A percentile compares a stretch with the other conserved stretches of the same genome.
Evolutionary conservation across 2,797 vertebrate genomes (phyloP).

Genomic region (Acomys russatus): DNA sequence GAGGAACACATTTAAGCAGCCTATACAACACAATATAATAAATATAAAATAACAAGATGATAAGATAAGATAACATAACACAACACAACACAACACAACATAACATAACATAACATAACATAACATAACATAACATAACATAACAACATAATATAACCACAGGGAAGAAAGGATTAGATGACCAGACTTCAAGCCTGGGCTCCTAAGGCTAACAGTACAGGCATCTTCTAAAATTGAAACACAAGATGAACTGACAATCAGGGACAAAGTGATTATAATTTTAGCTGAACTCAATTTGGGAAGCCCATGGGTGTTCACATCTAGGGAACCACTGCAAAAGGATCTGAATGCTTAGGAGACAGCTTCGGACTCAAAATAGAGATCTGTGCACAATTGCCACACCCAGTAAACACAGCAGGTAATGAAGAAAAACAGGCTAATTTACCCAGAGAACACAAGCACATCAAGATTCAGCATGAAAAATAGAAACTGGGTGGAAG

Average conservation of each 20-base stretch:
- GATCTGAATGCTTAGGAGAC: constrained; percentile 61
- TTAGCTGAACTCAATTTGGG: constrained; percentile 59
- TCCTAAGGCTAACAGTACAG: not conserved
- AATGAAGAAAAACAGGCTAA: constrained; percentile 42
- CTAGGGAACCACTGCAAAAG: constrained; percentile 59
- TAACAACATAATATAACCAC: not conserved
- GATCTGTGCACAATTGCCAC: constrained; percentile 64
- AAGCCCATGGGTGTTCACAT: constrained; percentile 31
- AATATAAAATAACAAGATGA: not conserved
- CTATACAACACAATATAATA: not conserved
- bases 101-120: not conserved
- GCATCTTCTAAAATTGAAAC: not conserved
- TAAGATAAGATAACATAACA: not conserved
- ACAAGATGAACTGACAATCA: not conserved
- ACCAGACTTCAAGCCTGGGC: not conserved
- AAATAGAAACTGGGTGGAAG: not conserved
- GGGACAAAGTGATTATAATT: constrained; percentile 52
- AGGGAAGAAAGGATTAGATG: not conserved
- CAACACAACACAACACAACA: not conserved
- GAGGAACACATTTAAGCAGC: not conserved
- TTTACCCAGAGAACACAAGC: not conserved
- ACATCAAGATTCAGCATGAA: constrained; percentile 6
- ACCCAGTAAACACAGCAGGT: constrained; percentile 59
- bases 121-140: not conserved
- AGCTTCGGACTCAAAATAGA: constrained; percentile 63